phyloP scores from a whole-genome alignment of 2,888 invertebrate species.

The Teinopalpus imperialis region DNA sequence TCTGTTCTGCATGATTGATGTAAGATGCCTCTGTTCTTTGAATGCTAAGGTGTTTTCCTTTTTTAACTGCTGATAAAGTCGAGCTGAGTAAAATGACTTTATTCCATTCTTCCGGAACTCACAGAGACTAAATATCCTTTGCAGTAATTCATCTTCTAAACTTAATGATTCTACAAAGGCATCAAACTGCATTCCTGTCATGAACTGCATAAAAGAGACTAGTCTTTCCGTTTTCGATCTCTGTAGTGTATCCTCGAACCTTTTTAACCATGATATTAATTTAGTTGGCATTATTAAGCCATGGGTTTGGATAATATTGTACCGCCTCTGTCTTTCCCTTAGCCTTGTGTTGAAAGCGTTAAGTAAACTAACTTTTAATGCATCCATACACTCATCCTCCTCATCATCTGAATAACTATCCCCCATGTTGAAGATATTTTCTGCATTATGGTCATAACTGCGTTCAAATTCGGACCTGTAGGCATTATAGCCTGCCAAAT shows the following conservation, averaged over 20 bases:
- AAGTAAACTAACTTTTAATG: constrained; percentile 86
- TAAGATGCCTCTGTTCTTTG: constrained; percentile 67
- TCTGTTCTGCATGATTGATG: constrained; percentile 57
- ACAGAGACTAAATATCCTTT: constrained; percentile 81
- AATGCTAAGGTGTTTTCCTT: constrained; percentile 80
- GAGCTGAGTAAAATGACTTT: constrained; percentile 82
- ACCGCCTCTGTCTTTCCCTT: constrained; percentile 87
- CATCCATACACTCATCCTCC: constrained; percentile 78
- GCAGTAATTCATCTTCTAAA: constrained; percentile 85
- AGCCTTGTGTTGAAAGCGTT: constrained; percentile 90
- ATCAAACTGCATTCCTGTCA: constrained; percentile 87
- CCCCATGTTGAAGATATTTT: constrained; percentile 83
- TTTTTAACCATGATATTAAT: constrained; percentile 85
- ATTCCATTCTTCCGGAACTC: constrained; percentile 88
- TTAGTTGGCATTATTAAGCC: constrained; percentile 90
- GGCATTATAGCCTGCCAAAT: constrained; percentile 92
- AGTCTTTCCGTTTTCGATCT: constrained; percentile 83
- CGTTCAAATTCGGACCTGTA: constrained; percentile 93
- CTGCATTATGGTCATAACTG: constrained; percentile 92
- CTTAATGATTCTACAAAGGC: constrained; percentile 89
- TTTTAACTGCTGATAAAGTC: constrained; percentile 85
- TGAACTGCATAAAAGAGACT: constrained; percentile 88
- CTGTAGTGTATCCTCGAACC: constrained; percentile 85
- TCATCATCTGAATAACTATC: constrained; percentile 70
- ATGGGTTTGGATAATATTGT: constrained; percentile 87